Conservation (phyloP, 1,140 invertebrate species). For the Drosophila sp. region DNA sequence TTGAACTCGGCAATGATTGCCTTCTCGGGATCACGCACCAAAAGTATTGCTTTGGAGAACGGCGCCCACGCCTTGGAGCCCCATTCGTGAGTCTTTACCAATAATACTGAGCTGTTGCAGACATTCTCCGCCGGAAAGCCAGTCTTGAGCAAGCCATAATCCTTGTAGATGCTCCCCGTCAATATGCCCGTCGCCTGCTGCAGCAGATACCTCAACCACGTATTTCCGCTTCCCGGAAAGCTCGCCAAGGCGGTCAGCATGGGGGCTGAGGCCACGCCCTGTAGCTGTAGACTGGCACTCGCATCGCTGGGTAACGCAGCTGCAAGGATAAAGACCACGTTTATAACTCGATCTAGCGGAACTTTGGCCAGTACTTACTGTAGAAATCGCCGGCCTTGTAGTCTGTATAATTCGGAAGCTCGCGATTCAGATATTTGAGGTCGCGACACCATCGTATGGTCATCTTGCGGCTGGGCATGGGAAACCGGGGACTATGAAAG, state of each 20-base stretch:
- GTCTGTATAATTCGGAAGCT: constrained; percentile 72
- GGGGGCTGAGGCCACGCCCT: constrained; percentile 47
- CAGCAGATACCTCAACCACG: constrained; percentile 91
- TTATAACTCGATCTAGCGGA: neutral
- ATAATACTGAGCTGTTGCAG: constrained; percentile 89
- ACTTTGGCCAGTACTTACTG: constrained; percentile 43
- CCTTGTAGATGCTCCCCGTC: constrained; percentile 92
- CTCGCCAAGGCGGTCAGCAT: constrained; percentile 88
- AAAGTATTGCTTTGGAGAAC: constrained; percentile 88
- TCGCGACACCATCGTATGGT: constrained; percentile 82
- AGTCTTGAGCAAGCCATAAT: constrained; percentile 89
- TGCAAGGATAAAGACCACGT: neutral
- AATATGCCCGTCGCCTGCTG: constrained; percentile 91
- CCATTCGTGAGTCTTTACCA: constrained; percentile 93
- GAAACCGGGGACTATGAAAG: constrained; percentile 77
- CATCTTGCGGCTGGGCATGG: constrained; percentile 74
- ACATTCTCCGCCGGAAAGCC: constrained; percentile 92
- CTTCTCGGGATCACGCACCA: constrained; percentile 89
- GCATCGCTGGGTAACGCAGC: constrained; percentile 65
- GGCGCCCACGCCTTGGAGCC: constrained; percentile 86
- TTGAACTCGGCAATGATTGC: constrained; percentile 91
- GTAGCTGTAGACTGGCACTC: constrained; percentile 48
- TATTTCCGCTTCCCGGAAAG: constrained; percentile 92
- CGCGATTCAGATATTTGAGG: constrained; percentile 77
- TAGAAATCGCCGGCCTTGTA: constrained; percentile 69